Evolutionary conservation across 2,888 invertebrate genomes (phyloP), one percentile per base, ranked within the genome.

Genomic region (Rhagophthalmus giganteus): DNA sequence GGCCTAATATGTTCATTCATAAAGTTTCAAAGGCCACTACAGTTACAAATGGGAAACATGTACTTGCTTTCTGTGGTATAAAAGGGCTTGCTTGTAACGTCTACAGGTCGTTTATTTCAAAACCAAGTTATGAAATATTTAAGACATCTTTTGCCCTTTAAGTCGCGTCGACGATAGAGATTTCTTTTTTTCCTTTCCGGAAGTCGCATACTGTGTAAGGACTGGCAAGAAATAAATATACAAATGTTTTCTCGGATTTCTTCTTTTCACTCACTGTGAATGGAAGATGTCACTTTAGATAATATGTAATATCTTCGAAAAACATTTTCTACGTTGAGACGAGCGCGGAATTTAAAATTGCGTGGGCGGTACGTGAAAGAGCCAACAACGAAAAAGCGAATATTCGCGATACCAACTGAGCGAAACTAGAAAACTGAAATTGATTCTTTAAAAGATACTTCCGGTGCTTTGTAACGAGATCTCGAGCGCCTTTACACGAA

Each of bases 101-200:
- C 57, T 57, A 33, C 54, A 57, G 53, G 50, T 57, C 45, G 54
- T 58, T 56, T 58, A 56, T 58, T 48, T 54, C 39, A 45, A 52
- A 54, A 51, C 56, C 53, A 55, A 58, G 47, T 53, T 53, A 53
- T 57, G 57, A 59, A 59, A 59, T 59, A 59, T 59, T 59, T 55
- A 59, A 57, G 56, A 52, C 46, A 54, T 54, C 57, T 59, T 59
- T 59, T 59, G 51, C 52, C 34, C 47, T 50, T 45, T 38, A 51
- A 55, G 51, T 39, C 38, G 47, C 39, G 45, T 26, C 48, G 25
- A 49, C 46, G 49, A 49, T 49, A 49, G 54, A 49, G 54, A 49
- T 54, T 49, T 54, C 45, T 45, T 31, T 51, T 38, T 50, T 50
- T 50, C 37, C 41, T 33, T 33, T 39, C 32, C 15, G 44, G 40